Evolutionary conservation across 1,140 invertebrate species (phyloP).

Genomic region (Drosophila burlai): DNA sequence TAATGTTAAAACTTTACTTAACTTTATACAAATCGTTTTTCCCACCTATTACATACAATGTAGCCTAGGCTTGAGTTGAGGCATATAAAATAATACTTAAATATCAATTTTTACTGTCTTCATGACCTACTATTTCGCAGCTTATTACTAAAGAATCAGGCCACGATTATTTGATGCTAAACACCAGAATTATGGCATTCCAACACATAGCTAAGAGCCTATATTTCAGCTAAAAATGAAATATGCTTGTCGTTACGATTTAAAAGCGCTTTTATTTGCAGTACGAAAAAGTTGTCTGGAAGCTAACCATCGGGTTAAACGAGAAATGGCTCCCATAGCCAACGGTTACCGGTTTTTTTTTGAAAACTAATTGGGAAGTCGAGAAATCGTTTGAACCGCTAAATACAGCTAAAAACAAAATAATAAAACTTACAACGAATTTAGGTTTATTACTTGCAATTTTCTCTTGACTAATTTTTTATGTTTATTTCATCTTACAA

Average conservation of each 20-base stretch:
- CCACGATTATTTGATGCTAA: neutral
- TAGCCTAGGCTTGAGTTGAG: neutral
- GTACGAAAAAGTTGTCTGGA: constrained; percentile 16
- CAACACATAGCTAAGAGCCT: neutral
- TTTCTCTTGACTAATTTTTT: neutral
- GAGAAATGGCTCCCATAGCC: constrained; percentile 30
- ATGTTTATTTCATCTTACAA: neutral
- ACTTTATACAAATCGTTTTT: neutral
- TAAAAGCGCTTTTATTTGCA: neutral
- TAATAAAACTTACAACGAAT: neutral
- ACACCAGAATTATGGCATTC: constrained; percentile 7
- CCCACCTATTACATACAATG: neutral
- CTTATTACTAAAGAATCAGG: neutral
- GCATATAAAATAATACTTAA: neutral
- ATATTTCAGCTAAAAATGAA: neutral
- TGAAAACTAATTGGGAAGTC: constrained; percentile 8
- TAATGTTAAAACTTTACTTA: neutral
- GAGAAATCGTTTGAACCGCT: constrained; percentile 2
- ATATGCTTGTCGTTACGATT: constrained; percentile 5
- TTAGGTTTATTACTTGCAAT: constrained; percentile 6
- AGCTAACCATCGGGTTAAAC: constrained; percentile 28
- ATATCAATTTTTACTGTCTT: neutral
- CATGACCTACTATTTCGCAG: neutral
- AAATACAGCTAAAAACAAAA: neutral
- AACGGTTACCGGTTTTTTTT: constrained; percentile 15